Percentiles rank a stretch among this genome's conserved stretches.
Conservation (phyloP, 30 jellyfish, hydroid and myxozoan genomes). For the Hydra vulgaris region DNA sequence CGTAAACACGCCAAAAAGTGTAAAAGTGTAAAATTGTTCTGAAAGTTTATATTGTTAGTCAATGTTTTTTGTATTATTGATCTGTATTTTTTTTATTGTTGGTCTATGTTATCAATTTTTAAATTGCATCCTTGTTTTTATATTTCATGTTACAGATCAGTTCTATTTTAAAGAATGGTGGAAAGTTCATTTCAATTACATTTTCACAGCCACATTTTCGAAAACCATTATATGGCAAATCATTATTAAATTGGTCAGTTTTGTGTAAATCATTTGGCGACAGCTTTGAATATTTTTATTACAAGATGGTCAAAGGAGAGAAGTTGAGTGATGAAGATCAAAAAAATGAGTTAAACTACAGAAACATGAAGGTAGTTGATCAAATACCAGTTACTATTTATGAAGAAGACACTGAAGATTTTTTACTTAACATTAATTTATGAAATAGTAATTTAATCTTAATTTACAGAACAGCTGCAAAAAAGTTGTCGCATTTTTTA, state of each 20-base stretch:
- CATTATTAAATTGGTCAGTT: background rate
- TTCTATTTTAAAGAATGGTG: background rate
- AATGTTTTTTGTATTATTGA: no score
- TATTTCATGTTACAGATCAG: background rate
- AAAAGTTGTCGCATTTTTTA: no score
- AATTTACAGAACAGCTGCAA: no score
- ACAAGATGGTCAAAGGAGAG: conserved; percentile 4
- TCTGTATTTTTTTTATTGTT: no score
- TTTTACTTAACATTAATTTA: no score
- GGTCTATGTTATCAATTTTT: background rate
- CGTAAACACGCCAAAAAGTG: no score
- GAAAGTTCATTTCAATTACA: conserved; percentile 8
- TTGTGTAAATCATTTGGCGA: background rate
- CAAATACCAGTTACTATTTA: background rate
- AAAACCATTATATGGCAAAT: background rate
- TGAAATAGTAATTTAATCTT: no score
- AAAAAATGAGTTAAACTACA: background rate
- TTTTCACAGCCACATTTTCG: conserved; percentile 13
- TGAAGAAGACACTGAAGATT: background rate
- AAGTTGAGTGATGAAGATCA: conserved; percentile 7
- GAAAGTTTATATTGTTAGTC: no score
- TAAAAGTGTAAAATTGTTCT: no score
- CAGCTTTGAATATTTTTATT: background rate
- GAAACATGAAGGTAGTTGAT: background rate
- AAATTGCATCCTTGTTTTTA: no score